Conservation (phyloP, 2,888 invertebrate genomes). For the Drosophila emarginata region DNA sequence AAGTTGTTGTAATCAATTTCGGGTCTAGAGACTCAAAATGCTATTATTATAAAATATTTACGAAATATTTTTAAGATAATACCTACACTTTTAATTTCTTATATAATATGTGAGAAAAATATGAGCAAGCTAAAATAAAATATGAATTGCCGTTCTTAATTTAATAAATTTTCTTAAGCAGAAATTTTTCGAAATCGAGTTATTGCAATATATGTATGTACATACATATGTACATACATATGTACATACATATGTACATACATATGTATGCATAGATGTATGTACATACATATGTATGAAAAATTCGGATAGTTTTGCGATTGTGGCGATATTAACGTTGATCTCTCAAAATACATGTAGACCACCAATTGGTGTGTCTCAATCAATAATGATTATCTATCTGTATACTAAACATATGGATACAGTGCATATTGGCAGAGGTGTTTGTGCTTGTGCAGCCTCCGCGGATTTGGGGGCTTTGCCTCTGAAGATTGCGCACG, state of each 20-base stretch:
- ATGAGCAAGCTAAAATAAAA: no score
- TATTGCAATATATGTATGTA: no score
- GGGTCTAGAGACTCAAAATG: no score
- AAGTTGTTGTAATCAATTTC: background rate
- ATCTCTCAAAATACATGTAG: background rate
- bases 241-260: no score
- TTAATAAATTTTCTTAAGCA: no score
- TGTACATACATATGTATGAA: no score
- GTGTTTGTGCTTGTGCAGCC: constrained; percentile 16
- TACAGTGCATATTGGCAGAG: constrained; percentile 8
- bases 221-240: no score
- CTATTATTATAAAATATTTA: background rate
- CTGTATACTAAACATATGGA: background rate
- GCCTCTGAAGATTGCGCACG: constrained; percentile 53
- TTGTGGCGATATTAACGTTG: background rate
- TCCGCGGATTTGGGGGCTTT: background rate
- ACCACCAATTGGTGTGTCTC: background rate
- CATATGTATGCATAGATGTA: no score
- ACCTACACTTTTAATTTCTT: no score
- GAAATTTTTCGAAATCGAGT: no score
- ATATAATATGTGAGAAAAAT: no score
- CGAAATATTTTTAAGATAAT: background rate
- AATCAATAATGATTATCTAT: constrained; percentile 2
- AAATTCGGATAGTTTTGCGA: background rate
- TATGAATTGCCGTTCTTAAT: no score